A percentile compares a stretch with the other conserved stretches of the same genome.
These are phyloP conservation scores for Diacarnus erythraeanus DNA, from an alignment of 37 sponge, comb jelly and placozoan genomes.

Conservation along the genomic window DNA sequence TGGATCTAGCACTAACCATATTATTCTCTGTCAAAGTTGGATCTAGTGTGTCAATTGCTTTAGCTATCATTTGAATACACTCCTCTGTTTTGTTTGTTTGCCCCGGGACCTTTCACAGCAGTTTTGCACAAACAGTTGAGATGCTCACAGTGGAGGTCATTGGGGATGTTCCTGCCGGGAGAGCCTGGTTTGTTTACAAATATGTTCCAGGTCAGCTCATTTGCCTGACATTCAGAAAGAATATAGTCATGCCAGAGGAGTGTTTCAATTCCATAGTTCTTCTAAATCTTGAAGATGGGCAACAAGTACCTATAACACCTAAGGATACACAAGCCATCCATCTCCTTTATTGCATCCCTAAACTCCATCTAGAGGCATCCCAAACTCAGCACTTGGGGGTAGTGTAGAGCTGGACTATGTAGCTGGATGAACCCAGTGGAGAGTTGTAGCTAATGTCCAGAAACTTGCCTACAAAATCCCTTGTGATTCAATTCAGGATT, in stretches of 20 bases:
- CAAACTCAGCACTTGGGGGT: background rate
- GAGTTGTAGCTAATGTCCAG: background rate
- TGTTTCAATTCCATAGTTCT: background rate
- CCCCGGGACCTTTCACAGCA: background rate
- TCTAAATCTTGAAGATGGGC: background rate
- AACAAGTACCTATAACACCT: background rate
- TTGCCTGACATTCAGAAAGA: background rate
- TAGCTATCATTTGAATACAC: too few species aligned
- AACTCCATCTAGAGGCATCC: background rate
- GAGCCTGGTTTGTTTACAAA: background rate
- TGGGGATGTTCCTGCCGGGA: constrained; percentile 13
- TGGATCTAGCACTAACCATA: too few species aligned
- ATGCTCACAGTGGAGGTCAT: constrained; percentile 17
- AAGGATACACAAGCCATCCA: background rate
- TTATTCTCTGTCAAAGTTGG: too few species aligned
- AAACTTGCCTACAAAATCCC: background rate
- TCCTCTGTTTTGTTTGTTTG: too few species aligned
- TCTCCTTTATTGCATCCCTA: background rate
- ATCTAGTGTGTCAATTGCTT: too few species aligned
- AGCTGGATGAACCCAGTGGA: too few species aligned
- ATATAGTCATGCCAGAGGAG: background rate
- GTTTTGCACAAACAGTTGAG: background rate
- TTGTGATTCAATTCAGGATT: background rate
- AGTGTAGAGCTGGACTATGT: too few species aligned
- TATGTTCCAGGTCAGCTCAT: background rate